A percentile compares a stretch with the other conserved stretches of the same genome.
Evolutionary conservation across 2,113 vertebrate species (phyloP).

Genomic region (Pachyramphus minor): DNA sequence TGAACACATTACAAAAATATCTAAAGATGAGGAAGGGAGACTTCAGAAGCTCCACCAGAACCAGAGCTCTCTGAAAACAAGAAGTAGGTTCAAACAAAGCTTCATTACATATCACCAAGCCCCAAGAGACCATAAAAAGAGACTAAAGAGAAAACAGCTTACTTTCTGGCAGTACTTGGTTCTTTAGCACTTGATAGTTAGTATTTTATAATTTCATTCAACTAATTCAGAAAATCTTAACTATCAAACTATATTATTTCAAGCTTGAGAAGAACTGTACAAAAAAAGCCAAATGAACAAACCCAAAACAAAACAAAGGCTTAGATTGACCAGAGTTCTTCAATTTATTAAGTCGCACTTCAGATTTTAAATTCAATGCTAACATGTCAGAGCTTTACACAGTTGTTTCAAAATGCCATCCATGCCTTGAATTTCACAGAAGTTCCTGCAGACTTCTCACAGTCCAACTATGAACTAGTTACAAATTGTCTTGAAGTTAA

Average conservation of each 20-base stretch:
- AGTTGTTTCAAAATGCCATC: neutral
- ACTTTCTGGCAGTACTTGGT: neutral
- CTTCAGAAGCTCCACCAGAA: neutral
- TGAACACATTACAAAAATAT: neutral
- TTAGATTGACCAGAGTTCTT: neutral
- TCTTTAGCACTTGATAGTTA: neutral
- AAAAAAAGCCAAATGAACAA: neutral
- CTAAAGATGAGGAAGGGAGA: neutral
- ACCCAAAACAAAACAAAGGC: neutral
- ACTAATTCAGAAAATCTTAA: neutral
- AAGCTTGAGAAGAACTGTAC: neutral
- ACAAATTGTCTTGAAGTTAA: neutral
- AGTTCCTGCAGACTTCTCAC: neutral
- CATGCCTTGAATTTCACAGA: neutral
- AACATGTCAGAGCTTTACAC: neutral
- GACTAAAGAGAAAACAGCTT: neutral
- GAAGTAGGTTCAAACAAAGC: neutral
- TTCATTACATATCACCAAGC: neutral
- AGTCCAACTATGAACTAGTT: neutral
- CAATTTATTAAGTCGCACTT: neutral
- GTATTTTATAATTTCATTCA: neutral
- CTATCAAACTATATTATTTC: neutral
- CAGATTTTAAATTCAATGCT: neutral
- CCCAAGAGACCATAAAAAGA: neutral
- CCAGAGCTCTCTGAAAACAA: neutral